Conservation (phyloP, 2,797 vertebrate species). For the Pteropus rufus region DNA sequence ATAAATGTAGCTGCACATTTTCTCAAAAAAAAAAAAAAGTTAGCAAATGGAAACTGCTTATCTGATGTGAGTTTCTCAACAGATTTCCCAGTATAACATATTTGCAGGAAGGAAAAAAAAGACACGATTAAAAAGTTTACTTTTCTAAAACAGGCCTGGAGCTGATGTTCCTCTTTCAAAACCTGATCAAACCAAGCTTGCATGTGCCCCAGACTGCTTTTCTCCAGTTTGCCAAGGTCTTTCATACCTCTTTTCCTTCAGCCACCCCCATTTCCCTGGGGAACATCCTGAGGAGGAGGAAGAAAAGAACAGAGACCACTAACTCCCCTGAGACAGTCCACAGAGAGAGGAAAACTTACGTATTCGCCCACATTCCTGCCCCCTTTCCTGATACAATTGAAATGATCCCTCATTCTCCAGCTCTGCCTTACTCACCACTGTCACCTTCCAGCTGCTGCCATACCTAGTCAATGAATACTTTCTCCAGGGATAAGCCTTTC, state of each 20-base stretch:
- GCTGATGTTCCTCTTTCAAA: background rate
- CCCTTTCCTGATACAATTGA: background rate
- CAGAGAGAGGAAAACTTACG: background rate
- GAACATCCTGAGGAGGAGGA: background rate
- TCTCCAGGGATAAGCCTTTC: conserved; percentile 42
- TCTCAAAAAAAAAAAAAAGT: background rate
- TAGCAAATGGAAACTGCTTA: background rate
- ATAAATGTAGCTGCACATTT: background rate
- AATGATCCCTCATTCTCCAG: background rate
- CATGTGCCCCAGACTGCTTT: background rate
- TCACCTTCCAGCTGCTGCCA: background rate
- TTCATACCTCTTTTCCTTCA: background rate
- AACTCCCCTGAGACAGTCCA: background rate
- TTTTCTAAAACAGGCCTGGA: background rate
- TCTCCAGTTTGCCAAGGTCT: background rate
- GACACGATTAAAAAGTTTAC: background rate
- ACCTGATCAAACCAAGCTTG: background rate
- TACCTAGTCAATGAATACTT: background rate
- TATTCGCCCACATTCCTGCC: background rate
- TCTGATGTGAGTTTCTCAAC: background rate
- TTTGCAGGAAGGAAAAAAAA: background rate
- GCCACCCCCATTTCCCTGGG: background rate
- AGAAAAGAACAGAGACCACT: background rate
- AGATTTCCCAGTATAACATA: background rate
- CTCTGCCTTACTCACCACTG: background rate